Evolutionary conservation across 2,113 vertebrate species (phyloP), one percentile per base, ranked within the genome.

Genomic region (Limnothrissa miodon): DNA sequence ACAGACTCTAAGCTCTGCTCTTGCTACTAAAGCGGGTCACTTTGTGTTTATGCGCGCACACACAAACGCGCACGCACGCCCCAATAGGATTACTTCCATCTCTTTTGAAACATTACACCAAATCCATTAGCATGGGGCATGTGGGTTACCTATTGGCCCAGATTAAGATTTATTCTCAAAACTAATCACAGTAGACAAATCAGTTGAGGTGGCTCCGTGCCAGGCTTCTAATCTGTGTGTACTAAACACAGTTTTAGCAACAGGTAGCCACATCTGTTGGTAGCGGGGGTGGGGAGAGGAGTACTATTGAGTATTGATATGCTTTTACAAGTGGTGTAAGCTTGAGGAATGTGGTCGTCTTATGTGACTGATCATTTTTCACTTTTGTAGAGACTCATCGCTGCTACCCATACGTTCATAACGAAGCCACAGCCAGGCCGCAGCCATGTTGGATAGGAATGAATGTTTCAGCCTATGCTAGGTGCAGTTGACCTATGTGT

Each of bases 401-500:
- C 8, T 7, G 2, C n/a, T 62, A 23, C 5, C n/a, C 4, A n/a
- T 5, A 1, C 7, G n/a, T 25, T 62, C 23, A 25, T 25, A 1
- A 62, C 11, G 0, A 62, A 7, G 1, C 25, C 59, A 25, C 59
- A 11, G 46, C 10, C 46, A 42, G 42, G 2, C 2, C 42, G n/a
- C n/a, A n/a, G n/a, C n/a, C n/a, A n/a, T n/a, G n/a, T n/a, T n/a
- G n/a, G n/a, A n/a, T n/a, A n/a, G n/a, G n/a, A n/a, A n/a, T n/a
- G n/a, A n/a, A n/a, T n/a, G n/a, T n/a, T n/a, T n/a, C n/a, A n/a
- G n/a, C n/a, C n/a, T n/a, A n/a, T n/a, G n/a, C n/a, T n/a, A n/a
- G n/a, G n/a, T n/a, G n/a, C n/a, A n/a, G n/a, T n/a, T n/a, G 42
- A 42, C 42, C n/a, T 39, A 21, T 85, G 84, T 88, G 45, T 86